These are phyloP conservation scores for Hapalemur alaotrensis DNA, from an alignment of 2,797 vertebrate genomes.

Conservation along the genomic window DNA sequence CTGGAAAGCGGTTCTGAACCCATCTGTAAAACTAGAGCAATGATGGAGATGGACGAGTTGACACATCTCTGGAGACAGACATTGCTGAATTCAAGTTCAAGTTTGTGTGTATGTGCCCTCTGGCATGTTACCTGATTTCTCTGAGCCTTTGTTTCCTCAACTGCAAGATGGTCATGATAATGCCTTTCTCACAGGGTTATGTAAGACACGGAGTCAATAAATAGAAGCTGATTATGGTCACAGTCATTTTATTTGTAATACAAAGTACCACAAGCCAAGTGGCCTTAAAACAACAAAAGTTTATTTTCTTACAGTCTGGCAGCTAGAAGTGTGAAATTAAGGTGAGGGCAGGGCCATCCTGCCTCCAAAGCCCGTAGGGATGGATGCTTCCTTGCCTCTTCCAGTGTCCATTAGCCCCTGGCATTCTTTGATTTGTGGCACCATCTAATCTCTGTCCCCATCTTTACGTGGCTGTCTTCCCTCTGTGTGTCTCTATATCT, in stretches of 20 bases:
- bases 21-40: not conserved
- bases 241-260: not conserved
- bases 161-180: not conserved
- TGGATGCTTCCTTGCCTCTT: not conserved
- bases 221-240: not conserved
- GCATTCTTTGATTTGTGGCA: not conserved
- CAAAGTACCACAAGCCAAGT: not conserved
- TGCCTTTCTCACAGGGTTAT: not conserved
- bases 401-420: not conserved
- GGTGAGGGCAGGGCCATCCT: not conserved
- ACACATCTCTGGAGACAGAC: not conserved
- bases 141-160: not conserved
- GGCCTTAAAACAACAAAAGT: not conserved
- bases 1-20: not conserved
- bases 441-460: not conserved
- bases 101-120: not conserved
- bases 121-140: not conserved
- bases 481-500: not conserved
- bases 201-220: not conserved
- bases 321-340: not conserved
- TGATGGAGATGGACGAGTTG: not conserved
- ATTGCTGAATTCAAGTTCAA: not conserved
- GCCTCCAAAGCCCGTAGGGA: not conserved
- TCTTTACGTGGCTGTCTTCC: rapidly evolving
- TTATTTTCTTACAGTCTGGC: not conserved